Evolutionary conservation across 1,140 invertebrate species (phyloP).

Genomic region (Hyles euphorbiae): DNA sequence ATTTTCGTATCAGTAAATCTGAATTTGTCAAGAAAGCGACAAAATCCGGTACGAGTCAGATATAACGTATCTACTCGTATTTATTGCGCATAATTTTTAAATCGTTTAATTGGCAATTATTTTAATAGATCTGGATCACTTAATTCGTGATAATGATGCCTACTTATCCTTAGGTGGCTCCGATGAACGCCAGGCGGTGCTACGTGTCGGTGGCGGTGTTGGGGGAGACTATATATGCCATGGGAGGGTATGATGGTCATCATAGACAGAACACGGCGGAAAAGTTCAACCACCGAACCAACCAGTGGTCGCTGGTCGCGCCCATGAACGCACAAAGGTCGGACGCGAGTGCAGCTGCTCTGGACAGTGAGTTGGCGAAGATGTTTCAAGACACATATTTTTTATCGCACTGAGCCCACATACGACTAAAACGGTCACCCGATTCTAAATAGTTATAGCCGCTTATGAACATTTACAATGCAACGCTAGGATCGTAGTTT

Average conservation of each 20-base stretch:
- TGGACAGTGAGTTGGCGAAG: constrained; percentile 72
- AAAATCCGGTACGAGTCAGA: too few species aligned
- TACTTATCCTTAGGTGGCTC: constrained; percentile 61
- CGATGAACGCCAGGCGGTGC: constrained; percentile 78
- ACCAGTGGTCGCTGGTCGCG: constrained; percentile 89
- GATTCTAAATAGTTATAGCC: too few species aligned
- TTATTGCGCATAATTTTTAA: background rate
- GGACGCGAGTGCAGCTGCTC: constrained; percentile 83
- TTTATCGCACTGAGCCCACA: too few species aligned
- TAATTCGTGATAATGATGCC: too few species aligned
- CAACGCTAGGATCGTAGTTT: too few species aligned
- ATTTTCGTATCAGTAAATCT: too few species aligned
- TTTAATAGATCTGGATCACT: too few species aligned
- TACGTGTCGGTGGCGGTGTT: constrained; percentile 81
- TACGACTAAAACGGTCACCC: too few species aligned
- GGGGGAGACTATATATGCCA: constrained; percentile 86
- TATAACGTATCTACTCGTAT: too few species aligned
- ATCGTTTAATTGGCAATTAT: background rate
- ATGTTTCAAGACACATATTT: background rate
- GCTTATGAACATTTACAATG: too few species aligned
- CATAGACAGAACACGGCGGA: constrained; percentile 85
- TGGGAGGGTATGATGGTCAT: constrained; percentile 92
- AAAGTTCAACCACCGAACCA: constrained; percentile 81
- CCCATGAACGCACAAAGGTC: constrained; percentile 88
- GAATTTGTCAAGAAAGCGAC: too few species aligned